phyloP scores from a whole-genome alignment of 2,113 vertebrate species.

The Bambusicola thoracicus region DNA sequence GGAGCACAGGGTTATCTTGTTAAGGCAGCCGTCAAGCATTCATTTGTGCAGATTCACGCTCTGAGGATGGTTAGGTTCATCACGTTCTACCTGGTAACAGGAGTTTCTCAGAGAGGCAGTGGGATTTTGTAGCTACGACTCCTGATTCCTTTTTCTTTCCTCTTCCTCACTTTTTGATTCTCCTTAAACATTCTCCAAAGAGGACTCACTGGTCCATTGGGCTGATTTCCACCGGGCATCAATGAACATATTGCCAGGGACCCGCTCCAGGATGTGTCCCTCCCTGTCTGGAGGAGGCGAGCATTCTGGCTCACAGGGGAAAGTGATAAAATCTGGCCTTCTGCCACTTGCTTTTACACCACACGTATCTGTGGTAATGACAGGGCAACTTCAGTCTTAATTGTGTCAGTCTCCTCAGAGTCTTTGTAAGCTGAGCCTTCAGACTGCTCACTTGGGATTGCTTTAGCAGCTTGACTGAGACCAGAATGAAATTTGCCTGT shows the following conservation, averaged over 20 bases:
- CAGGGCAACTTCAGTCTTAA: neutral
- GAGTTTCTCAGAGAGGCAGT: neutral
- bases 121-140: neutral
- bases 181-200: neutral
- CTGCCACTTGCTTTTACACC: neutral
- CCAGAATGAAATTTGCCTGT: neutral
- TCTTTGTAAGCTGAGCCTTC: constrained; percentile 7
- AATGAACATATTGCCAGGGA: neutral
- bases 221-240: neutral
- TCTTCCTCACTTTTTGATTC: neutral
- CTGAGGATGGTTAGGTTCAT: neutral
- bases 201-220: neutral
- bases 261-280: neutral
- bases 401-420: neutral
- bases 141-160: neutral
- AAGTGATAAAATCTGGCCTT: neutral
- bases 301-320: neutral
- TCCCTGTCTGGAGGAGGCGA: neutral
- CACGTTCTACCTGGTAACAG: neutral
- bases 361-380: neutral
- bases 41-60: neutral
- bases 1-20: neutral
- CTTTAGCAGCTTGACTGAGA: neutral
- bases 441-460: neutral
- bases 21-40: neutral